A percentile compares a stretch with the other conserved stretches of the same genome.
Evolutionary conservation across 2,113 vertebrate species (phyloP).

Genomic region (Sander lucioperca): DNA sequence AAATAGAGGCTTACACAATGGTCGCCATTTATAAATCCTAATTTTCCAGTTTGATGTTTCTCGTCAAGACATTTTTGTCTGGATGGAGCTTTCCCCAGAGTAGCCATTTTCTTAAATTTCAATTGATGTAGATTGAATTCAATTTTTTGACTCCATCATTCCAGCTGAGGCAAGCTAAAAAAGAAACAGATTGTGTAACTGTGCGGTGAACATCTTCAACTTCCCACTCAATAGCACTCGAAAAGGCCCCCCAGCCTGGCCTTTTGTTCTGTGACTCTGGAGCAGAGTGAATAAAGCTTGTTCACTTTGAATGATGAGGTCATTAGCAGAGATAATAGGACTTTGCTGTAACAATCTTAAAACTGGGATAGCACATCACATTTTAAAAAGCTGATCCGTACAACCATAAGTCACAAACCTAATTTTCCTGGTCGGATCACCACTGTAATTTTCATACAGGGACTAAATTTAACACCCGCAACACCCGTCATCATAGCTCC

Average conservation of each 20-base stretch:
- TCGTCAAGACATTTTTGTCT: constrained; percentile 16
- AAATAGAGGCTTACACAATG: constrained; percentile 29
- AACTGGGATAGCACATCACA: constrained; percentile 65
- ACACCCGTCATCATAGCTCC: constrained; percentile 34
- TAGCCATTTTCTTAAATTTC: constrained; percentile 28
- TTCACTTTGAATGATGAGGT: constrained; percentile 73
- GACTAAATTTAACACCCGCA: constrained; percentile 67
- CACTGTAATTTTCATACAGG: constrained; percentile 55
- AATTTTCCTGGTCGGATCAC: constrained; percentile 64
- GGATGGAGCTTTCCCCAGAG: constrained; percentile 16
- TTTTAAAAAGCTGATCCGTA: constrained; percentile 62
- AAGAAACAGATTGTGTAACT: constrained; percentile 31
- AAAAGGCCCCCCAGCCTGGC: constrained; percentile 23
- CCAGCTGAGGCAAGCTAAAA: constrained; percentile 31
- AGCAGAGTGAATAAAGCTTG: constrained; percentile 61
- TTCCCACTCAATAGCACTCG: constrained; percentile 39
- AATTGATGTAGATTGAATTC: constrained; percentile 9
- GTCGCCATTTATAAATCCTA: constrained; percentile 30
- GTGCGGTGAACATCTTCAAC: constrained; percentile 47
- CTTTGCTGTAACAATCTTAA: constrained; percentile 68
- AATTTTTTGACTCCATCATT: constrained; percentile 31
- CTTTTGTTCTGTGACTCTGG: constrained; percentile 55
- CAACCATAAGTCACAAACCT: constrained; percentile 59
- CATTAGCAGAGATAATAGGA: constrained; percentile 76
- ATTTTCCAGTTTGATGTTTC: constrained; percentile 37